Conservation (phyloP, 2,797 vertebrate genomes). For the Halcyon badia region DNA sequence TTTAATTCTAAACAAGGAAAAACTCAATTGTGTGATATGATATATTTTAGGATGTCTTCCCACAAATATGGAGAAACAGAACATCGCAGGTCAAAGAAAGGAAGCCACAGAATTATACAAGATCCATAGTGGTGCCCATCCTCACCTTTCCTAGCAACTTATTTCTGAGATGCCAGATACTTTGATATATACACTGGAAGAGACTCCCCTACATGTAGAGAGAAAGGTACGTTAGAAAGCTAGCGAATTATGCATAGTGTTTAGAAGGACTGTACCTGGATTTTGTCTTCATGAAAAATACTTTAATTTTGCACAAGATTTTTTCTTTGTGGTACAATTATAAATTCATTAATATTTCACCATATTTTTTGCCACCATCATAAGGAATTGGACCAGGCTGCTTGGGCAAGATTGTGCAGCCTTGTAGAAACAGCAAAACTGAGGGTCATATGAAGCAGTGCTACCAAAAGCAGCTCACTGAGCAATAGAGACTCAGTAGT, state of each 20-base stretch:
- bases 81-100: neutral
- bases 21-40: neutral
- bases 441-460: slow-evolving; percentile 11
- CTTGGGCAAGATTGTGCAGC: neutral
- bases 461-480: slow-evolving; percentile 27
- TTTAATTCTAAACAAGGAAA: neutral
- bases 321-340: neutral
- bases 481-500: slow-evolving; percentile 7
- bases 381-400: neutral
- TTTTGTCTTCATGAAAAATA: neutral
- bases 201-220: neutral
- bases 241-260: neutral
- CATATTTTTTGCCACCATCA: neutral
- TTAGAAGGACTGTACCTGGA: neutral
- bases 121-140: neutral
- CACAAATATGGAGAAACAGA: neutral
- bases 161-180: neutral
- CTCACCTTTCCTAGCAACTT: neutral
- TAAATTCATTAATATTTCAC: neutral
- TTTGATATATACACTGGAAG: neutral
- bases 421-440: neutral
- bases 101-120: neutral
- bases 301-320: neutral
- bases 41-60: neutral
- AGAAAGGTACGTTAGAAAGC: neutral